phyloP scores from a whole-genome alignment of 2,797 vertebrate species.

The Labeo calbasu region DNA sequence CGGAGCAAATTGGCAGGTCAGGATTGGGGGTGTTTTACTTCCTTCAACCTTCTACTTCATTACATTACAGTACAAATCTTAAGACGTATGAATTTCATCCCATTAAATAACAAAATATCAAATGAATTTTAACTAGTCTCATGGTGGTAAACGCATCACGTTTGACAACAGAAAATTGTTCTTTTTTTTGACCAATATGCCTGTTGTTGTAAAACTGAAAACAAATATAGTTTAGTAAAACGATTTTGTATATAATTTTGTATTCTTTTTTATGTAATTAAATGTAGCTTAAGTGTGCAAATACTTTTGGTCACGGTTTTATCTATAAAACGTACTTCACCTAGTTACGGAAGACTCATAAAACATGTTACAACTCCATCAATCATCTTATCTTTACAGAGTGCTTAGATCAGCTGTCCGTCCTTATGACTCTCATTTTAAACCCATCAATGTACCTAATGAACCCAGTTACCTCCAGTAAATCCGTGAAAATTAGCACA shows the following conservation, averaged over 20 bases:
- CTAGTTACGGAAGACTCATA: constrained; percentile 34
- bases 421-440: constrained; percentile 21
- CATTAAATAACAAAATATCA: not conserved
- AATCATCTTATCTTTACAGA: constrained; percentile 42
- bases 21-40: constrained; percentile 40
- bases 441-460: constrained; percentile 12
- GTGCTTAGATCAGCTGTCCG: constrained; percentile 37
- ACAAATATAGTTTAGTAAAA: not conserved
- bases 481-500: not conserved
- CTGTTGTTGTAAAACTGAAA: not conserved
- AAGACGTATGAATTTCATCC: too few species aligned
- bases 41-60: not conserved
- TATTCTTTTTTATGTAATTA: not conserved
- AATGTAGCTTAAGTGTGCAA: not conserved
- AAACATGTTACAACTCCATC: constrained; percentile 37
- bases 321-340: constrained; percentile 45
- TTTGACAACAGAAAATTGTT: not conserved
- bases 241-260: not conserved
- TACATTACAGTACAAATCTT: too few species aligned
- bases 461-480: constrained; percentile 31
- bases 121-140: not conserved
- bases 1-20: constrained; percentile 94
- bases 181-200: not conserved
- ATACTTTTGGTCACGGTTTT: constrained; percentile 6
- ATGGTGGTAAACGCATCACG: not conserved